These are phyloP conservation scores for Bombylius major DNA, from an alignment of 2,888 invertebrate species.

Conservation along the genomic window DNA sequence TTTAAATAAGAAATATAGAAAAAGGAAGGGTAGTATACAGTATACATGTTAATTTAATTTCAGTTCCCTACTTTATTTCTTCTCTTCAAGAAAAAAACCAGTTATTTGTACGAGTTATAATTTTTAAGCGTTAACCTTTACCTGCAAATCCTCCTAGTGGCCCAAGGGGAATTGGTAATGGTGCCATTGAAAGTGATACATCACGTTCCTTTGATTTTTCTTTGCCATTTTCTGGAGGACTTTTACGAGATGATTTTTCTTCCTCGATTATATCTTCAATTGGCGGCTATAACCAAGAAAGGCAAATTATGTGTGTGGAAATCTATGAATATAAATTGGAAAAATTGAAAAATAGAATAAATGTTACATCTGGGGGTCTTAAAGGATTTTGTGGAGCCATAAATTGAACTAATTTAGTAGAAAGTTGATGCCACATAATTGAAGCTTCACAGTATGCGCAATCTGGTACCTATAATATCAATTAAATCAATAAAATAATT, in stretches of 20 bases:
- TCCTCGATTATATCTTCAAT: slow-evolving; percentile 59
- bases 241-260: slow-evolving; percentile 47
- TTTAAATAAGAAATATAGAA: too few relatives aligned
- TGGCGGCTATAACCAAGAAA: slow-evolving; percentile 38
- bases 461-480: slow-evolving; percentile 40
- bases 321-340: neutral
- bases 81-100: too few relatives aligned
- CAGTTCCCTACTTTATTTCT: too few relatives aligned
- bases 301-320: neutral
- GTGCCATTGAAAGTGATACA: slow-evolving; percentile 37
- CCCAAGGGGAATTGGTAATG: slow-evolving; percentile 36
- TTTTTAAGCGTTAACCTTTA: slow-evolving; percentile 11
- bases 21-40: too few relatives aligned
- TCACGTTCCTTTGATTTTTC: slow-evolving; percentile 50
- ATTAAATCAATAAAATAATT: neutral
- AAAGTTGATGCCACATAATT: slow-evolving; percentile 89
- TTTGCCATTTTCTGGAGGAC: slow-evolving; percentile 57
- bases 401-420: slow-evolving; percentile 65
- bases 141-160: slow-evolving; percentile 37
- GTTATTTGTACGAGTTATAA: too few relatives aligned
- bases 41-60: too few relatives aligned
- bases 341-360: neutral
- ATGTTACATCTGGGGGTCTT: slow-evolving; percentile 60
- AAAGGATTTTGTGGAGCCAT: slow-evolving; percentile 63
- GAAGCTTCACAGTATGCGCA: slow-evolving; percentile 88